Base-by-base conservation (phyloP, 2,113 vertebrate genomes). In the Poeciliopsis occidentalis region DNA sequence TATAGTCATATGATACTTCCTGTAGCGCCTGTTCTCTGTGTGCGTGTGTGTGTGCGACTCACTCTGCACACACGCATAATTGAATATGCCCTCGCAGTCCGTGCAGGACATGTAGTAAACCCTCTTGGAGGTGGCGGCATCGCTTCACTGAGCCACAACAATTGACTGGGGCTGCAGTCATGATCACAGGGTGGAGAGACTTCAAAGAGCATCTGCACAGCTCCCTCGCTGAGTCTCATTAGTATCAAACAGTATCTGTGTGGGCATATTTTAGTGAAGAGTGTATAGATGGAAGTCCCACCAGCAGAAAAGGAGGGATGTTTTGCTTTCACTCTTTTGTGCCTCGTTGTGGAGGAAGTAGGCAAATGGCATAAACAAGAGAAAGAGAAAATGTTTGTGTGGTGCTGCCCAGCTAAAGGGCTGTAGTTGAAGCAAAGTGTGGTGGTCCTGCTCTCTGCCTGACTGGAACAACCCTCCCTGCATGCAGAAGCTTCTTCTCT, bases 181-280 rank as follows among this genome's bases (percentile, higher is more conserved):
- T 88, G 83, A 80, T 77, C 74, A 83, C 54, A 84, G 76, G 41
- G 68, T 60, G 60, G 61, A 66, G 61, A 61, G 60, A 72, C 81
- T 77, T 91, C 62, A 90, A 88, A 92, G 62, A 80, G 78, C 63
- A 82, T 81, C 73, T 71, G 57, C 68, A 71, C 70, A 39, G 41
- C 61, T 51, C 17, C 85, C 62, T 70, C 12, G 61, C 81, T 80
- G 68, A 79, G 77, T 85, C 51, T 75, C 73, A 85, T 77, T 76
- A 76, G 78, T 87, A 64, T 72, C 24, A 51, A 54, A 62, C 27
- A 73, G 76, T 67, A n/a, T 3, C 62, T 72, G 67, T 26, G 27
- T 67, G 37, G 75, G 66, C 82, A 15, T 75, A 29, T 80, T n/a
- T 65, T 24, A 74, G 63, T 26, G 22, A 64, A 29, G 47, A 62